Base-by-base conservation (phyloP, 2,888 invertebrate species). In the Eubasilissa splendida region DNA sequence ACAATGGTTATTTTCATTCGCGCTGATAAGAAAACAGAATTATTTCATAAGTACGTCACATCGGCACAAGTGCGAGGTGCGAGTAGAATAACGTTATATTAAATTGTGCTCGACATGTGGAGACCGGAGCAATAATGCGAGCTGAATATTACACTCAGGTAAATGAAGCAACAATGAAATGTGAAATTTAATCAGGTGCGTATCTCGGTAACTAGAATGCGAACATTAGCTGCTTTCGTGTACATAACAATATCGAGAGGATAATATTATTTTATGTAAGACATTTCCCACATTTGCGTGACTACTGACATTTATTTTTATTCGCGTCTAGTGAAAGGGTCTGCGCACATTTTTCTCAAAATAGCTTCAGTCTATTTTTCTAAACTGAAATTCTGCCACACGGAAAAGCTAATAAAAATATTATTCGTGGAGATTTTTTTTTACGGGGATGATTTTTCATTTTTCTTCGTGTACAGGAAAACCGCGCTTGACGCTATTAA, bases 111-210 rank as follows among this genome's bases (percentile, higher is more conserved):
- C 58, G 3, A 1, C 11, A 9, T 4, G 58, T 58, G 58, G n/a
- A 58, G 11, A 10, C 9, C 9, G 58, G 9, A 58, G 58, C 11
- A n/a, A 58, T 58, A 58, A 58, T n/a, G n/a, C 11, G 58, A 58
- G 58, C n/a, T 1, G 12, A n/a, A 58, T 58, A 58, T 58, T n/a
- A 58, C 58, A n/a, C 58, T 0, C 58, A 58, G 11, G 11, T n/a
- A 58, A 12, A 33, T 33, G 71, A 56, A 73, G 56, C 56, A 31
- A 58, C 71, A 56, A 56, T 73, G 71, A 56, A 58, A 73, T 31
- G 71, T 58, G 22, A 31, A 58, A 58, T 73, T 73, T 56, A 73
- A 73, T 73, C 56, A 73, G 58, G 58, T 42, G 14, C n/a, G 50
- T n/a, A 42, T 66, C n/a, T 68, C 50, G 33, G 63, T 11, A 14